Evolutionary conservation across 2,113 vertebrate species (phyloP).

Genomic region (Arvicanthis niloticus): DNA sequence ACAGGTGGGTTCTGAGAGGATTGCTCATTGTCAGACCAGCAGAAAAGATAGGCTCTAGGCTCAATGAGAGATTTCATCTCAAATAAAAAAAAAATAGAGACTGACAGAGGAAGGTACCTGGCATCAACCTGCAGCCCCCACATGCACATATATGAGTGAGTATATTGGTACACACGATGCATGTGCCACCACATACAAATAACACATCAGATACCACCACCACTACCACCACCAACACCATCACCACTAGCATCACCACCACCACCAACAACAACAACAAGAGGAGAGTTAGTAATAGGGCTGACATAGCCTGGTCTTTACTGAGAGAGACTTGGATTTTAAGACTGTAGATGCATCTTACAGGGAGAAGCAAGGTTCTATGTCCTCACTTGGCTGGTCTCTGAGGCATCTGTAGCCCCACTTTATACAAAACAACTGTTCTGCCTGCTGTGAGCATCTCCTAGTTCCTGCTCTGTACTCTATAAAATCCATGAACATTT

Average conservation of each 20-base stretch:
- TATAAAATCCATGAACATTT: conserved; percentile 12
- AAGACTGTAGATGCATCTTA: not conserved
- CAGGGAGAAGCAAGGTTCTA: not conserved
- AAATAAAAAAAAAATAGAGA: not conserved
- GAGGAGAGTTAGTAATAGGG: not conserved
- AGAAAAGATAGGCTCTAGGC: not conserved
- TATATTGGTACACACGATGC: not conserved
- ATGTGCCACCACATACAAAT: too few species aligned
- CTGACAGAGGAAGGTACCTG: not conserved
- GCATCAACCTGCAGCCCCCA: not conserved
- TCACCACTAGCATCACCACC: fast-evolving
- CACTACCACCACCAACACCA: not conserved
- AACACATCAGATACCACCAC: not conserved
- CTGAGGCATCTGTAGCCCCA: not conserved
- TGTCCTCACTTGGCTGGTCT: not conserved
- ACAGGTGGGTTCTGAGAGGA: not conserved
- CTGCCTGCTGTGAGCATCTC: not conserved
- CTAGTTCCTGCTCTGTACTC: not conserved
- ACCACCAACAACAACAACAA: not conserved
- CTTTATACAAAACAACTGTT: not conserved
- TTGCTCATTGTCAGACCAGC: not conserved
- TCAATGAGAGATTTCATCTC: not conserved
- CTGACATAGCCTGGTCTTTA: not conserved
- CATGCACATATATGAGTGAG: too few species aligned
- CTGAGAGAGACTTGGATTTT: not conserved